These are phyloP conservation scores for Coecobrya sp. DNA, from an alignment of 2,888 invertebrate species.

Conservation along the genomic window DNA sequence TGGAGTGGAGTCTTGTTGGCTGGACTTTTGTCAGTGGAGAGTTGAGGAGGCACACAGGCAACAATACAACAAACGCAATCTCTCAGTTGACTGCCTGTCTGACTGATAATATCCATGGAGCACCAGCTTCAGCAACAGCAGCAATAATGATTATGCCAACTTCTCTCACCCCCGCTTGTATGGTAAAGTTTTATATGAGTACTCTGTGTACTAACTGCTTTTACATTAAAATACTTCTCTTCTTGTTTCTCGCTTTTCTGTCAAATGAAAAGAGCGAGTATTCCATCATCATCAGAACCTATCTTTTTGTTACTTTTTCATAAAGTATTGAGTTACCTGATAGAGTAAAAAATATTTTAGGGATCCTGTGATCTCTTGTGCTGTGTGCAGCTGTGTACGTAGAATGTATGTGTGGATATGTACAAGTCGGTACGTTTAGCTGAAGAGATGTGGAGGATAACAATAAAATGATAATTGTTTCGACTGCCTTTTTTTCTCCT, in stretches of 20 bases:
- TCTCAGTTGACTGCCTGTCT: constrained; percentile 62
- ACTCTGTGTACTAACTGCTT: neutral
- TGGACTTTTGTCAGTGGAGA: constrained; percentile 51
- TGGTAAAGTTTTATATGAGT: neutral
- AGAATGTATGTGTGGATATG: neutral
- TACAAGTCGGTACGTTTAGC: constrained; percentile 14
- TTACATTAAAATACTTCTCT: constrained; percentile 7
- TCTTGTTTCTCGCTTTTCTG: constrained; percentile 17
- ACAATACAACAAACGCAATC: constrained; percentile 47
- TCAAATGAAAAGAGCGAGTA: constrained; percentile 29
- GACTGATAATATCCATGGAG: constrained; percentile 44
- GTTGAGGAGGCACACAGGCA: constrained; percentile 16
- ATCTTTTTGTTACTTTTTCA: constrained; percentile 50
- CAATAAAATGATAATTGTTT: constrained; percentile 75
- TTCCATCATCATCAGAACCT: constrained; percentile 49
- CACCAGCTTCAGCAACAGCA: constrained; percentile 2
- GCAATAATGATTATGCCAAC: constrained; percentile 27
- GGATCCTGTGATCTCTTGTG: neutral
- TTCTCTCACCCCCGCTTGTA: constrained; percentile 64
- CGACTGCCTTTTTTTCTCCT: constrained; percentile 64
- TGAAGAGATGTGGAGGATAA: constrained; percentile 61
- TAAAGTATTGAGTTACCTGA: constrained; percentile 68
- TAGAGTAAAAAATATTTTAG: constrained; percentile 33
- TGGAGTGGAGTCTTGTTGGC: constrained; percentile 70
- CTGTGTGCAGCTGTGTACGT: constrained; percentile 14